phyloP scores from a whole-genome alignment of 2,797 vertebrate genomes.

The Sternotherus odoratus region DNA sequence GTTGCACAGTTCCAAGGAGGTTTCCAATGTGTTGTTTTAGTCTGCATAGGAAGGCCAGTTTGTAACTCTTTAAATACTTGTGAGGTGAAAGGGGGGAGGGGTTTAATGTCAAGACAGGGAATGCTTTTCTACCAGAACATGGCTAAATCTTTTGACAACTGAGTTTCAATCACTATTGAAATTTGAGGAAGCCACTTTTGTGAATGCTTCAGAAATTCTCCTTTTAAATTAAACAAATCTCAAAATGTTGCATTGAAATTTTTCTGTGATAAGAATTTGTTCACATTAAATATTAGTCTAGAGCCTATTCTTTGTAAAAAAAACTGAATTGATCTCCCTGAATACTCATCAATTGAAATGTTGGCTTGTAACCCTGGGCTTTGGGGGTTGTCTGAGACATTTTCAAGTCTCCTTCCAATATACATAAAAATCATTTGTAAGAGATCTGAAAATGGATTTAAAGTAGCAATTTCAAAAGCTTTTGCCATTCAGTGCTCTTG shows the following conservation, averaged over 20 bases:
- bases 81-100: neutral
- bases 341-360: neutral
- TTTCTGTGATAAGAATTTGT: neutral
- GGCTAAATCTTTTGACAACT: neutral
- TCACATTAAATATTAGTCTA: neutral
- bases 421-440: slow-evolving; percentile 26
- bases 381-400: neutral
- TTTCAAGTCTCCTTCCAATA: slow-evolving; percentile 17
- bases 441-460: neutral
- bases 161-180: neutral
- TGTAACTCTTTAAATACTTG: slow-evolving; percentile 7
- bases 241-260: neutral
- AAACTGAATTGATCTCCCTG: neutral
- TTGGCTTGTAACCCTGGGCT: neutral
- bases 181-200: neutral
- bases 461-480: slow-evolving; percentile 18
- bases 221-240: neutral
- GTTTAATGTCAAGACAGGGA: neutral
- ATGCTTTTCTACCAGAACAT: neutral
- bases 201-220: fast-evolving
- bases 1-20: neutral
- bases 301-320: neutral
- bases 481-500: slow-evolving; percentile 14
- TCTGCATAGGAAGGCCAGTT: slow-evolving; percentile 17
- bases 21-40: slow-evolving; percentile 53